A percentile compares a stretch with the other conserved stretches of the same genome.
Conservation (phyloP, 1,140 invertebrate genomes). For the Drosophila simulans region DNA sequence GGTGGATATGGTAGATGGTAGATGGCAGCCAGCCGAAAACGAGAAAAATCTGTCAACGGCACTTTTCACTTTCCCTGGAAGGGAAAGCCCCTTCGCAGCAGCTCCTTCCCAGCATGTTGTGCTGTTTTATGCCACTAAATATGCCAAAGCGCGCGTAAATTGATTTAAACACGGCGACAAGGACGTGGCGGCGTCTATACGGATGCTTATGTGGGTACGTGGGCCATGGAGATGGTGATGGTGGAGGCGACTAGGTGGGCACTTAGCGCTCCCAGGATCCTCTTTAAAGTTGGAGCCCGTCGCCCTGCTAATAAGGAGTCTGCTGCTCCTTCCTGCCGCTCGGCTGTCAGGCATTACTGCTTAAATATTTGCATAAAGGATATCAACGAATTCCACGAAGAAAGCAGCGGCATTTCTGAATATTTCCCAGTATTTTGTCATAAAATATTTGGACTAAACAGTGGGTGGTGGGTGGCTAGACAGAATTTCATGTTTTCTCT, state of each 20-base stretch:
- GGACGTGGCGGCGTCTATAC: constrained; percentile 30
- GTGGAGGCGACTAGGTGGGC: constrained; percentile 20
- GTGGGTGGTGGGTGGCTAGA: not conserved
- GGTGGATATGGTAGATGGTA: not conserved
- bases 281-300: constrained; percentile 16
- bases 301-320: constrained; percentile 32
- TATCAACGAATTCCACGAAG: constrained; percentile 30
- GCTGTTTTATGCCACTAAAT: constrained; percentile 70
- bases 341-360: constrained; percentile 19
- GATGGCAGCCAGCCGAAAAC: constrained; percentile 56
- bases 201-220: constrained; percentile 33
- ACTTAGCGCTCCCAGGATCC: not conserved
- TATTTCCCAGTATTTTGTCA: constrained; percentile 20
- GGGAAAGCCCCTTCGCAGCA: constrained; percentile 9
- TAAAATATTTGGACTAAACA: constrained; percentile 12
- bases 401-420: constrained; percentile 14
- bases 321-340: not conserved
- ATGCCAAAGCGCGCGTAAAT: constrained; percentile 79
- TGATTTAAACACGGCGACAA: constrained; percentile 76
- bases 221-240: not conserved
- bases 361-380: constrained; percentile 43
- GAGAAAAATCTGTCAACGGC: constrained; percentile 78
- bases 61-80: constrained; percentile 60
- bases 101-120: constrained; percentile 27
- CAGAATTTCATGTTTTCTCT: not conserved